Evolutionary conservation across 2,797 vertebrate genomes (phyloP).

Genomic region (Mus spretus): DNA sequence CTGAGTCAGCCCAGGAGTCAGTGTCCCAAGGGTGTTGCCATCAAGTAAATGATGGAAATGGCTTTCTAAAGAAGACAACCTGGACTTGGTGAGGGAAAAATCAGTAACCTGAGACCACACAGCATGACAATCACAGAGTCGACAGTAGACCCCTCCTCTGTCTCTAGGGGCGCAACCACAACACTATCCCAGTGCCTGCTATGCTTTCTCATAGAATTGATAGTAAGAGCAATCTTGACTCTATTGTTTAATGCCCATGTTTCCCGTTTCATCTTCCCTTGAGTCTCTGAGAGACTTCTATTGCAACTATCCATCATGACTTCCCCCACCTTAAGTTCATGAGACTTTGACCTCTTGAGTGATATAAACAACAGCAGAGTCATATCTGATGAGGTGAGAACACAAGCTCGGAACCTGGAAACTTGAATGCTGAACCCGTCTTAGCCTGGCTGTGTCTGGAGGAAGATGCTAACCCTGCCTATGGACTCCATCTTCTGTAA

Average conservation of each 20-base stretch:
- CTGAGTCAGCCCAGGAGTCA: neutral
- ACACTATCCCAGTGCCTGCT: neutral
- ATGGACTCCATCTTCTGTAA: neutral
- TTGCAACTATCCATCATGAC: neutral
- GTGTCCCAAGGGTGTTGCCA: neutral
- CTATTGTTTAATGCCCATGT: neutral
- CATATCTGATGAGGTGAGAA: neutral
- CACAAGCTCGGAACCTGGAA: neutral
- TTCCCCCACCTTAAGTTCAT: neutral
- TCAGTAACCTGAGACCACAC: accelerated
- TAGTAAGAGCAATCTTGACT: neutral
- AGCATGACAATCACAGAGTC: neutral
- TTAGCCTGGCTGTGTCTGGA: neutral
- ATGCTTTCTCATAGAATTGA: neutral
- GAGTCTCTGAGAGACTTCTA: neutral
- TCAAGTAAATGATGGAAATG: neutral
- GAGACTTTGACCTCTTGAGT: neutral
- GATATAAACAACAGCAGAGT: accelerated
- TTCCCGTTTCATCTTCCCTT: neutral
- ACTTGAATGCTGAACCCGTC: neutral
- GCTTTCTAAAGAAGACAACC: slow-evolving; percentile 11
- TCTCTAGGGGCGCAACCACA: neutral
- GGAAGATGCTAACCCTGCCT: neutral
- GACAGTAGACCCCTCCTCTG: neutral
- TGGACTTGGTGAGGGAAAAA: neutral